These are phyloP conservation scores for Paelopatides confundens DNA, from an alignment of 53 echinoderm and acorn worm species.

Conservation along the genomic window DNA sequence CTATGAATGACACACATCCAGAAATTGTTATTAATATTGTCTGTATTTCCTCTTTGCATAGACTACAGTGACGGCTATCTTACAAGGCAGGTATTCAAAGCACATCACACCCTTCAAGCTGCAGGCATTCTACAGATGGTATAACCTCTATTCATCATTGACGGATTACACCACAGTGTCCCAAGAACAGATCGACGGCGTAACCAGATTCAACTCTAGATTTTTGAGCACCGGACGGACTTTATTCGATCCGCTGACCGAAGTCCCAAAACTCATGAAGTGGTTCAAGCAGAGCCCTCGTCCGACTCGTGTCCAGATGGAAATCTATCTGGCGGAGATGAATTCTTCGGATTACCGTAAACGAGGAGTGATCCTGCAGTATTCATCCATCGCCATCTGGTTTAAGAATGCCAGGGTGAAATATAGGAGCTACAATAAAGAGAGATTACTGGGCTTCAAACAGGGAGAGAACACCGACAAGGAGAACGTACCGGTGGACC, in stretches of 20 bases:
- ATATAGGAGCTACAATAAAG: slow-evolving; percentile 67
- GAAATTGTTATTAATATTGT: no score
- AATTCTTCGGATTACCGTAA: slow-evolving; percentile 87
- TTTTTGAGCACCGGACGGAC: slow-evolving; percentile 80
- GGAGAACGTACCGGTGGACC: slow-evolving; percentile 44
- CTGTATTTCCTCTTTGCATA: slow-evolving; percentile 32
- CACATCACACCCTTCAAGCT: slow-evolving; percentile 81
- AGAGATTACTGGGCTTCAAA: background rate
- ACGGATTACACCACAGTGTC: slow-evolving; percentile 85
- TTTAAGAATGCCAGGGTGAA: slow-evolving; percentile 99
- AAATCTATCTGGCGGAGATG: slow-evolving; percentile 89
- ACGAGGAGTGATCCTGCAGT: slow-evolving; percentile 91
- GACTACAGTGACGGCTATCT: slow-evolving; percentile 82
- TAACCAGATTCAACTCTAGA: slow-evolving; percentile 55
- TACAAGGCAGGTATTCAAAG: slow-evolving; percentile 88
- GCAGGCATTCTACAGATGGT: slow-evolving; percentile 97
- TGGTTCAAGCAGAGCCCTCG: slow-evolving; percentile 95
- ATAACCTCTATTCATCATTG: slow-evolving; percentile 90
- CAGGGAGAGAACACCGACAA: slow-evolving; percentile 25
- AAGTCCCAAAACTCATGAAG: slow-evolving; percentile 82
- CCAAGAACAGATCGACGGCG: slow-evolving; percentile 79
- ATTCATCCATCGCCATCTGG: slow-evolving; percentile 98
- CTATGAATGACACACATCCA: no score
- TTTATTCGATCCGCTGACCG: slow-evolving; percentile 86
- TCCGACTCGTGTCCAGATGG: slow-evolving; percentile 86